Percentiles rank a stretch among this genome's conserved stretches.
Conservation (phyloP, 2,888 invertebrate genomes). For the Ophion costatus region DNA sequence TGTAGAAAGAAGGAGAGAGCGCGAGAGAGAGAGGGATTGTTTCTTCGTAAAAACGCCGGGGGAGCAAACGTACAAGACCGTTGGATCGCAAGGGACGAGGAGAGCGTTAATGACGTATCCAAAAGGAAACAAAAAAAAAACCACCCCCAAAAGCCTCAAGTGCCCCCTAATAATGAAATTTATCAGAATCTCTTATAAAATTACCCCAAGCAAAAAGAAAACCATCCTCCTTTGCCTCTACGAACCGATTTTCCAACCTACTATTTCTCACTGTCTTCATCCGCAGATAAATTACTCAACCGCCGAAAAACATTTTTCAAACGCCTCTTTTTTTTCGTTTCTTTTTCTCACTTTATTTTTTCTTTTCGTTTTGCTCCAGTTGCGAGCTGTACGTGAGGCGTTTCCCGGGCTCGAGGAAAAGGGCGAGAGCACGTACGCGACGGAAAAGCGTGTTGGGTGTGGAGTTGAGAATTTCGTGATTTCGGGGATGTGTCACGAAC, state of each 20-base stretch:
- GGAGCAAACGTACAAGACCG: conserved; percentile 66
- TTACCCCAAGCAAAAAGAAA: too few relatives aligned
- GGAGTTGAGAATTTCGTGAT: conserved; percentile 17
- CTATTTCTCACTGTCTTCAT: too few relatives aligned
- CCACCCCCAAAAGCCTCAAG: conserved; percentile 8
- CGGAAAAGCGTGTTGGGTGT: not conserved
- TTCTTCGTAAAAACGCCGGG: conserved; percentile 76
- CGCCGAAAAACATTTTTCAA: not conserved
- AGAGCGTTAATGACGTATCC: conserved; percentile 79
- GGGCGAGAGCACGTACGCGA: conserved; percentile 39
- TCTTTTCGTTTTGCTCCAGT: not conserved
- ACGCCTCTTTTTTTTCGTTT: not conserved
- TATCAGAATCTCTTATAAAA: too few relatives aligned
- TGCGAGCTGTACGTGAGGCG: not conserved
- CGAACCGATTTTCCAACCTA: too few relatives aligned
- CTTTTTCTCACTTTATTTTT: not conserved
- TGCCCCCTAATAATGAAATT: not conserved
- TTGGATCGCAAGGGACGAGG: conserved; percentile 50
- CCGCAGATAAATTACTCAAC: not conserved
- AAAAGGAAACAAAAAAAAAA: conserved; percentile 72
- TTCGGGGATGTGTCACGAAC: conserved; percentile 32
- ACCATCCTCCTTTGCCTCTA: too few relatives aligned
- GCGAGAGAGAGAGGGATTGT: conserved; percentile 22
- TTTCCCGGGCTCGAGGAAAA: not conserved
- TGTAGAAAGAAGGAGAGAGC: conserved; percentile 36